Evolutionary conservation across 2,113 vertebrate species (phyloP).

Genomic region (Phaetusa simplex): DNA sequence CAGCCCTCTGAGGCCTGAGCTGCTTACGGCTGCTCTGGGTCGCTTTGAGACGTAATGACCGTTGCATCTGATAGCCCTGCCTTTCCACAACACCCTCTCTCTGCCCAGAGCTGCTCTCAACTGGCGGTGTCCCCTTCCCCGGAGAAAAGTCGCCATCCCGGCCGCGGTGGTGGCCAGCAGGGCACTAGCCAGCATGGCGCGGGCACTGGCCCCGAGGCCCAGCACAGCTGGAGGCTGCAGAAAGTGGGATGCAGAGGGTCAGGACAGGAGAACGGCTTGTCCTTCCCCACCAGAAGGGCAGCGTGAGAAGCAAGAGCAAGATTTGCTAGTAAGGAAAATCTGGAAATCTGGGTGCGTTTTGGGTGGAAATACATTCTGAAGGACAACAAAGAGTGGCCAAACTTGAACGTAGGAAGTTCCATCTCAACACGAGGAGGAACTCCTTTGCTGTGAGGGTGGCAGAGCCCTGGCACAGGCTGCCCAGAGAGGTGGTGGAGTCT

Average conservation of each 20-base stretch:
- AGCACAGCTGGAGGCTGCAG: not conserved
- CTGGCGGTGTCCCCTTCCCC: fast-evolving
- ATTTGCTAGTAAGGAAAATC: not conserved
- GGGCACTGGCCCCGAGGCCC: not conserved
- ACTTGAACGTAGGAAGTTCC: too few relatives aligned
- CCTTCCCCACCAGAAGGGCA: not conserved
- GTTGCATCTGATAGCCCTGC: not conserved
- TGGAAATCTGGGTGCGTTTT: not conserved
- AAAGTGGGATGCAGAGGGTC: not conserved
- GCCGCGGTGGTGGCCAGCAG: fast-evolving
- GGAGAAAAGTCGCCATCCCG: not conserved
- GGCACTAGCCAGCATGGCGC: not conserved
- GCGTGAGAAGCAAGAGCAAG: not conserved
- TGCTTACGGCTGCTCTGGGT: not conserved
- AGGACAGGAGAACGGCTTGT: not conserved
- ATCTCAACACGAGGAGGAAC: too few relatives aligned
- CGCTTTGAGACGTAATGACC: not conserved
- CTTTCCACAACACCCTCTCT: not conserved
- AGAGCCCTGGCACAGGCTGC: too few relatives aligned
- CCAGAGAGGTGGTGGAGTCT: too few relatives aligned
- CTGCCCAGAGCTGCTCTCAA: not conserved
- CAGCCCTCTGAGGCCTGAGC: not conserved
- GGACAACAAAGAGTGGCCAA: not conserved
- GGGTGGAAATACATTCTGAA: not conserved
- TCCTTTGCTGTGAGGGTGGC: too few relatives aligned